These are phyloP conservation scores for Staurois parvus DNA, from an alignment of 2,797 vertebrate species.

Conservation along the genomic window DNA sequence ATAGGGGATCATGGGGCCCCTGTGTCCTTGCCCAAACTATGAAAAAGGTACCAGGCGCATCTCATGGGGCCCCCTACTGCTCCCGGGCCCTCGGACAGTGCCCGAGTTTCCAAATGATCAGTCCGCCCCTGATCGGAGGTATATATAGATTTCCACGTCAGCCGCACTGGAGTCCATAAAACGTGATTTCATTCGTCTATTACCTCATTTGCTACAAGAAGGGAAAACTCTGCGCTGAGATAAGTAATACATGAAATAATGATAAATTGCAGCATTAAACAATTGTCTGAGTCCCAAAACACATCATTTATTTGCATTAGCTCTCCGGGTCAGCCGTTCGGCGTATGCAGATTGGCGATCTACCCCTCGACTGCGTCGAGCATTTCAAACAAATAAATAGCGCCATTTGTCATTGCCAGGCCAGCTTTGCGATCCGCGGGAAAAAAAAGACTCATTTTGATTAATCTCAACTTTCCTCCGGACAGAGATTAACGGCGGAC, in stretches of 20 bases:
- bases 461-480: conserved; percentile 87
- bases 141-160: too few species aligned
- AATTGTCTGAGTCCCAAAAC: conserved; percentile 73
- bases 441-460: conserved; percentile 85
- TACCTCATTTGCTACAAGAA: neutral
- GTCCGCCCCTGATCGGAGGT: too few species aligned
- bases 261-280: conserved; percentile 69
- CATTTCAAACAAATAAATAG: conserved; percentile 91
- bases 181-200: conserved; percentile 14
- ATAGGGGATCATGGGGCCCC: too few species aligned
- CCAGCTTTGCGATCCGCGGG: conserved; percentile 76
- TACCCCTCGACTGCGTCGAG: conserved; percentile 88
- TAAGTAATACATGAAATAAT: conserved; percentile 72
- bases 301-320: conserved; percentile 89
- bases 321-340: conserved; percentile 83
- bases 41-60: too few species aligned
- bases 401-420: conserved; percentile 97
- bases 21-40: too few species aligned
- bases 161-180: neutral
- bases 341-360: conserved; percentile 88
- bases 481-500: conserved; percentile 75
- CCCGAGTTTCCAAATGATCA: too few species aligned
- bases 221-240: conserved; percentile 5
- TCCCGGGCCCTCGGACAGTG: too few species aligned
- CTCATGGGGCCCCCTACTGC: too few species aligned